Evolutionary conservation across 2,888 invertebrate genomes (phyloP), one percentile per base, ranked within the genome.

Genomic region (Cheiracanthium punctorium): DNA sequence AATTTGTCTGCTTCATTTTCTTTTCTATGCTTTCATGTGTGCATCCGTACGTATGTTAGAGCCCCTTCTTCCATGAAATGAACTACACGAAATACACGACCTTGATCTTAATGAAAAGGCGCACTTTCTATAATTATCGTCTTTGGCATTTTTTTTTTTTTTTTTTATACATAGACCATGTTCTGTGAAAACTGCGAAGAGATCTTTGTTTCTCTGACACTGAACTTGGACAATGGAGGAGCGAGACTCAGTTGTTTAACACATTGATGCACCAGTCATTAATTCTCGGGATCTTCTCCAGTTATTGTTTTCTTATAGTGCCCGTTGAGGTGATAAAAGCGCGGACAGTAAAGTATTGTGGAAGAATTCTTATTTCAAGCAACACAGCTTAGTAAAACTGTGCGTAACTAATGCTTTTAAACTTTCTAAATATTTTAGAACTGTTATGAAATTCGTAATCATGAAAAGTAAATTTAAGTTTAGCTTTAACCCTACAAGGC

Each of bases 91-190:
- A 24, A 24, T 58, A 58, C 24, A 5, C 24, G 58, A 24, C 58
- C 58, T 58, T 58, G 58, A 58, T 58, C 4, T 12, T 58, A 58
- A 58, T 58, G 58, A 58, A 58, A 24, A 58, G 58, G 24, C 58
- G 20, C 24, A 17, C 24, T 7, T 48, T 58, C 58, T 24, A 24
- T 58, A 58, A 58, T 58, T 58, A 58, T 58, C 24, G 24, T 58
- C 58, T 5, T 24, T 58, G 12, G 58, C 17, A 58, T 58, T 58
- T 24, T 7, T 24, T n/a, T n/a, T n/a, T n/a, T n/a, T n/a, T n/a
- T n/a, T n/a, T n/a, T n/a, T n/a, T n/a, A n/a, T n/a, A n/a, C n/a
- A 58, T 12, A 4, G 43, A 17, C 5, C 12, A 37, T 48, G 14
- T 48, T 10, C 14, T 48, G 17, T 7, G 2, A 17, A 48, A 2